Evolutionary conservation across 1,140 invertebrate genomes (phyloP).

Genomic region (Drosophila oshimai): DNA sequence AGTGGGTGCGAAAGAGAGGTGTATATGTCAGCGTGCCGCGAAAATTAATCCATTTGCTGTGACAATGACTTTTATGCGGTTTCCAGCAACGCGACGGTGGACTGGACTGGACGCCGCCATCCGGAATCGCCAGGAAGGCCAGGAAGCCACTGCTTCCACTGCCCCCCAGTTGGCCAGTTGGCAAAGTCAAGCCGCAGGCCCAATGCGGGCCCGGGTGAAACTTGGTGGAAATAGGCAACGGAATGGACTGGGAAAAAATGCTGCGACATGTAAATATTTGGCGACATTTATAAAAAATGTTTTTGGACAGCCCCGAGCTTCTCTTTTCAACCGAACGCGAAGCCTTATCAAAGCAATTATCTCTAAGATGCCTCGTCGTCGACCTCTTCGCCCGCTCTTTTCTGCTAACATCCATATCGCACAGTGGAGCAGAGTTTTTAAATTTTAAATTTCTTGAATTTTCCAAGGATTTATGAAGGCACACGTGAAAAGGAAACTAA

Average conservation of each 20-base stretch:
- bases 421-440: neutral
- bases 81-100: slow-evolving; percentile 60
- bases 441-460: neutral
- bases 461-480: too few relatives aligned
- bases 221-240: slow-evolving; percentile 14
- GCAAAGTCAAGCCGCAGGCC: slow-evolving; percentile 73
- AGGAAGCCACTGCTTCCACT: slow-evolving; percentile 42
- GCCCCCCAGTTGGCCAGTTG: too few relatives aligned
- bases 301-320: slow-evolving; percentile 6
- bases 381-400: neutral
- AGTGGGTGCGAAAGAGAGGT: slow-evolving; percentile 16
- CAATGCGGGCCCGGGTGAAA: slow-evolving; percentile 48
- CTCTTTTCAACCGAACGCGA: slow-evolving; percentile 25
- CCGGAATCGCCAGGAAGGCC: slow-evolving; percentile 45
- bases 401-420: neutral
- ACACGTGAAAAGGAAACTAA: too few relatives aligned
- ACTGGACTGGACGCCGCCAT: slow-evolving; percentile 32
- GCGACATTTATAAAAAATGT: slow-evolving; percentile 71
- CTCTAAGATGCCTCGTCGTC: slow-evolving; percentile 56
- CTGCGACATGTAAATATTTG: slow-evolving; percentile 80
- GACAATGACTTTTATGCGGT: slow-evolving; percentile 81
- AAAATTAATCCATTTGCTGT: slow-evolving; percentile 81
- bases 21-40: slow-evolving; percentile 74
- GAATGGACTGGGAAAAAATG: slow-evolving; percentile 17
- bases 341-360: slow-evolving; percentile 78